phyloP scores from a whole-genome alignment of 2,113 vertebrate genomes.

The Otis tarda region DNA sequence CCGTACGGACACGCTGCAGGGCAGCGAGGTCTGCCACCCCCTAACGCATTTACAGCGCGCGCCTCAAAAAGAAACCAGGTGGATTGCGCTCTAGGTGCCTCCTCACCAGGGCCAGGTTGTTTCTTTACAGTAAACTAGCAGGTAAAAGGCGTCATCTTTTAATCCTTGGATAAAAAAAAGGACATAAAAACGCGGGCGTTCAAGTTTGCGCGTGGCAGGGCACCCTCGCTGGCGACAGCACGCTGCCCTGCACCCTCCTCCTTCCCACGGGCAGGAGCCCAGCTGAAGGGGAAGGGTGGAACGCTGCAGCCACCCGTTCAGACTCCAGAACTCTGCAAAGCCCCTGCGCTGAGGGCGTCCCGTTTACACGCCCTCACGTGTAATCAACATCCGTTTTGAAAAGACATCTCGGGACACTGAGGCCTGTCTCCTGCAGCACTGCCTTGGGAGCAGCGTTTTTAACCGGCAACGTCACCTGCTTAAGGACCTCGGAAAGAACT shows the following conservation, averaged over 20 bases:
- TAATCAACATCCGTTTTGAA: neutral
- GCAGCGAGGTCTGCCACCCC: neutral
- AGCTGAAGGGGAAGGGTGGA: neutral
- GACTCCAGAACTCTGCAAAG: neutral
- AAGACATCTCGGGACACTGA: neutral
- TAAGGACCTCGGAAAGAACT: neutral
- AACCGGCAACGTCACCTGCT: neutral
- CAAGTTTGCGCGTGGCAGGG: neutral
- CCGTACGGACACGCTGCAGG: accelerated
- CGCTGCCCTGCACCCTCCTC: neutral
- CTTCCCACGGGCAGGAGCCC: accelerated
- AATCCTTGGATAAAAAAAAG: neutral
- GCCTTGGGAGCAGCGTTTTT: neutral
- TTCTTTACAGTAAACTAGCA: neutral
- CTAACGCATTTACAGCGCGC: neutral
- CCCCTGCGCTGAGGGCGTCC: accelerated
- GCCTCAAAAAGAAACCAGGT: neutral
- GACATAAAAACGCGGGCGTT: neutral
- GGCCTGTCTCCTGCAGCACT: neutral
- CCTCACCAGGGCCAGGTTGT: neutral
- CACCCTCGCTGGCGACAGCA: accelerated
- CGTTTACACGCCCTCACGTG: accelerated
- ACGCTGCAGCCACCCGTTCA: neutral
- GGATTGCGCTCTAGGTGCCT: too few species aligned
- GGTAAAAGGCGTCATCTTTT: neutral